Base-by-base conservation (phyloP, 2,113 vertebrate species). In the Pseudolaguvia tuberculata region DNA sequence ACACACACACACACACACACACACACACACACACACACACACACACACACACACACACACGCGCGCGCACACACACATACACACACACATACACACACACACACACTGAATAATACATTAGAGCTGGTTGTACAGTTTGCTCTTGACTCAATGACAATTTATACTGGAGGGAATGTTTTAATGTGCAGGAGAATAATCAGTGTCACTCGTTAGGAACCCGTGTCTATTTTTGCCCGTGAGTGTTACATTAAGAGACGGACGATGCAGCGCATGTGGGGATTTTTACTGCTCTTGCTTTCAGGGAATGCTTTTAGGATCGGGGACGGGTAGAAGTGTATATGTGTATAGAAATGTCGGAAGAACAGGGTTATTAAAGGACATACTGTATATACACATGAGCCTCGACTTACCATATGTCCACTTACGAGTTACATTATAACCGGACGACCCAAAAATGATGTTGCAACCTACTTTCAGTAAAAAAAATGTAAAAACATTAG, bases 91-190 rank as follows among this genome's bases (percentile, higher is more conserved):
- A 59, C 62, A 75, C 39, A 35, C 63, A 35, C 56, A 61, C 56
- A 42, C 31, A 53, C 29, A 7, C 13, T 62, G 67, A 77, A 77
- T 70, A 77, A 77, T 76, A 58, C 59, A 70, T 70, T 42, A 61
- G 66, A 58, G 56, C 42, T 70, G n/a, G 47, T n/a, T 52, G 27
- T 56, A 58, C 47, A 45, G 55, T 70, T 76, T 76, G 75, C 47
- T 70, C 66, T 76, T 70, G 75, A 25, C 75, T 76, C 75, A 76
- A 76, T 76, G 75, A 61, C 75, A 76, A 75, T 67, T 66, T 27
- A 76, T 70, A 76, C 66, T 76, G 47, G 66, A 76, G 45, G 65
- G 56, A 76, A 27, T 76, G 58, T 70, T 70, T 39, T 69, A 70
- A 61, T 61, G 57, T 70, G 31, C 56, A 71, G 50, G 58, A 47